These are phyloP conservation scores for Polypterus senegalus DNA, from an alignment of 2,113 vertebrate genomes.

Conservation along the genomic window DNA sequence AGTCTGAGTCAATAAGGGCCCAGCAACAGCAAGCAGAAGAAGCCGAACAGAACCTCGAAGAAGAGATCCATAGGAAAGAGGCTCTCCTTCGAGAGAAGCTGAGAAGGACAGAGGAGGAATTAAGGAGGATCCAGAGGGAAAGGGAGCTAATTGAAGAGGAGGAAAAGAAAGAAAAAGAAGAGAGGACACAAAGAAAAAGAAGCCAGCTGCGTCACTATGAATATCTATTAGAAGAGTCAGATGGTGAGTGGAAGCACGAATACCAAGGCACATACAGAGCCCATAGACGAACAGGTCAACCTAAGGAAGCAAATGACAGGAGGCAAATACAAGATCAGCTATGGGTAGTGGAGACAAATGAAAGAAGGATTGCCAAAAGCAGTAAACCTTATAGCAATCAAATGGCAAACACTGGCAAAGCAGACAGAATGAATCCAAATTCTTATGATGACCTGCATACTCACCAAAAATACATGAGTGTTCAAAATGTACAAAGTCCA, in stretches of 20 bases:
- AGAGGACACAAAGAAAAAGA: slow-evolving; percentile 2
- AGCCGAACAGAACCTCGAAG: slow-evolving; percentile 29
- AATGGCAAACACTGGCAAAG: too few species aligned
- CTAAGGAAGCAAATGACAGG: too few species aligned
- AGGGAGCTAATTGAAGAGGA: slow-evolving; percentile 25
- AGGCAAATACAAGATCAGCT: too few species aligned
- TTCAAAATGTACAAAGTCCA: too few species aligned
- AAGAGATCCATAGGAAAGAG: slow-evolving; percentile 55
- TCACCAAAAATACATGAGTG: too few species aligned
- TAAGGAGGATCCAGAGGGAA: slow-evolving; percentile 50
- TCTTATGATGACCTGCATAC: too few species aligned
- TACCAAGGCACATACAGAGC: too few species aligned
- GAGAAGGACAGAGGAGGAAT: slow-evolving; percentile 39
- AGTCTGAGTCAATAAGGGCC: slow-evolving; percentile 1
- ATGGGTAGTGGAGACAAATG: too few species aligned
- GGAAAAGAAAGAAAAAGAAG: slow-evolving; percentile 21
- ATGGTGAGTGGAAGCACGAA: neutral
- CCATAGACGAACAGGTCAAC: too few species aligned
- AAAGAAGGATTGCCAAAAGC: too few species aligned
- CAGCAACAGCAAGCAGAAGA: slow-evolving; percentile 38
- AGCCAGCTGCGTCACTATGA: slow-evolving; percentile 11
- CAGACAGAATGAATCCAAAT: too few species aligned
- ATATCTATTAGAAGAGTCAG: neutral
- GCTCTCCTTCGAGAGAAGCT: slow-evolving; percentile 56
- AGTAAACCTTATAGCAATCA: too few species aligned